phyloP scores from a whole-genome alignment of 1,140 invertebrate species.

The Diprion similis region DNA sequence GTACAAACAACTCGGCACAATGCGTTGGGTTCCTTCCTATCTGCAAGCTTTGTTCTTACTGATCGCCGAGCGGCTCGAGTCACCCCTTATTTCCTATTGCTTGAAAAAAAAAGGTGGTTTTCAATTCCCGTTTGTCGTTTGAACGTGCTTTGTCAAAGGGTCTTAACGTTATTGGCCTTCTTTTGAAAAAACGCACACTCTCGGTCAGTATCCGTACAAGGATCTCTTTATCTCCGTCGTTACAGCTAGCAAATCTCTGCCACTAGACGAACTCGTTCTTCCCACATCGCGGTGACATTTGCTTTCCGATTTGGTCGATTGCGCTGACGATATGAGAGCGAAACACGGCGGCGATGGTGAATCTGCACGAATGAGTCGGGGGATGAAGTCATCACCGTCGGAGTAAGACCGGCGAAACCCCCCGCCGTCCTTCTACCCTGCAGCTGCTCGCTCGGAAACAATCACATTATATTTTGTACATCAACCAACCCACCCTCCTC shows the following conservation, averaged over 20 bases:
- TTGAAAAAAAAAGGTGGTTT: neutral
- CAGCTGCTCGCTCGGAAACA: constrained; percentile 56
- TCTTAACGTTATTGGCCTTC: neutral
- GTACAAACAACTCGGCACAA: constrained; percentile 35
- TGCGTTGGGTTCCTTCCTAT: constrained; percentile 31
- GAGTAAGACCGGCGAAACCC: constrained; percentile 28
- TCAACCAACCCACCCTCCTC: constrained; percentile 35
- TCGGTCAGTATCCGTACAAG: too few species aligned
- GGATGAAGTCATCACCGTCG: constrained; percentile 55
- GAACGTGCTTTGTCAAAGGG: too few species aligned
- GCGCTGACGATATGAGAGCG: constrained; percentile 11
- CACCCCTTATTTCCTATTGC: neutral
- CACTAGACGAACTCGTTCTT: too few species aligned
- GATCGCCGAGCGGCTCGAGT: constrained; percentile 30
- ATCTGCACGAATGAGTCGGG: constrained; percentile 31
- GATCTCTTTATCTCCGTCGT: too few species aligned
- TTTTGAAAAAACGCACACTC: too few species aligned
- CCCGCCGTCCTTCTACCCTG: constrained; percentile 32
- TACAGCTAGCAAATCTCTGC: too few species aligned
- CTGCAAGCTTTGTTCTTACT: constrained; percentile 44
- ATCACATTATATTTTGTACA: constrained; percentile 58
- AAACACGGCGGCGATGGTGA: constrained; percentile 14
- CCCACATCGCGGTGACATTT: constrained; percentile 18
- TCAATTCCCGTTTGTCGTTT: neutral
- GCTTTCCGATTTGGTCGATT: constrained; percentile 19